Base-by-base conservation (phyloP, 2,797 vertebrate species). In the Steatocranus sp. region DNA sequence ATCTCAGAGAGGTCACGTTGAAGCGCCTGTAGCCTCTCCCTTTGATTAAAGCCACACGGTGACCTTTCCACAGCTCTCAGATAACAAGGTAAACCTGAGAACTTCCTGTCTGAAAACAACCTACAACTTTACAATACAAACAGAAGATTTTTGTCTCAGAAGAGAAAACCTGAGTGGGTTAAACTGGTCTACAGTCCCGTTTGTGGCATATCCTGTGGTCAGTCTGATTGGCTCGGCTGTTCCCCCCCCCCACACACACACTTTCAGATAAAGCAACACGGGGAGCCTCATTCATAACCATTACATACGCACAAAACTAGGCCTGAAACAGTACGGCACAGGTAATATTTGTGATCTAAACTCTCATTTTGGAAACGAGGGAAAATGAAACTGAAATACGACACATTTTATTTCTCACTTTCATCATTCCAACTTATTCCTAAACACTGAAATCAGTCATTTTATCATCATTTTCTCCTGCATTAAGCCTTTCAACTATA, bases 331-430 rank as follows among this genome's bases (percentile, higher is more conserved):
- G 53, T 15, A 15, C 3, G 4, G 8, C 20, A 43, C 63, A 68
- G 8, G 38, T 23, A 25, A 27, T 17, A 66, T 11, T 70, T 46
- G 38, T 46, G 66, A 46, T 8, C 23, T 70, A 18, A 66, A 41
- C 61, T 66, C 34, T 66, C n/a, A 46, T 46, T 46, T 66, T 70
- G 0, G 23, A 25, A 23, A 43, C 1, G 1, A 41, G 3, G 8
- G 0, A 46, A 27, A 27, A 9, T 11, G 2, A 15, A 43, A 17
- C 7, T 5, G 20, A 3, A 68, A 68, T 43, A 1, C 6, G 1
- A 43, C 58, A 63, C 11, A 2, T 63, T 66, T 14, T 38, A 66
- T 66, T 41, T 66, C 61, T 20, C 61, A 23, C n/a, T 66, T 66
- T 23, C 61, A 66, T 66, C 61, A 23, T 36, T 66, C 12, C 61